Evolutionary conservation across 2,888 invertebrate species (phyloP), one percentile per base, ranked within the genome.

Genomic region (Callinectes sapidus): DNA sequence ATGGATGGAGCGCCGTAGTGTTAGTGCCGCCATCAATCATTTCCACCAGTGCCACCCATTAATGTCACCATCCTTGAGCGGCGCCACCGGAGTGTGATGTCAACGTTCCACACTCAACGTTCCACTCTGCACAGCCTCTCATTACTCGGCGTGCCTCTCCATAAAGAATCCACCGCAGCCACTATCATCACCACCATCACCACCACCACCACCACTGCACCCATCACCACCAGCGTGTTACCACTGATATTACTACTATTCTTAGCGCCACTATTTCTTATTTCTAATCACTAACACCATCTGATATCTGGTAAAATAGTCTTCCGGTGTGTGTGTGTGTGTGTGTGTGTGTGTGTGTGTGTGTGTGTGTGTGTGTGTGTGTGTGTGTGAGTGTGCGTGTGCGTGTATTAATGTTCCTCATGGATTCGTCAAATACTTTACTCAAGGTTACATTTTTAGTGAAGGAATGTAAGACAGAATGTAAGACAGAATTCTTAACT

Each of bases 301-400:
- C 23, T 18, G 81, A n/a, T 35, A 18, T 55, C 14, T 55, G 14
- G 18, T 55, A 16, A 55, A 55, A 55, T 18, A 55, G 18, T 18
- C 85, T 32, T 85, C 85, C 32, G 16, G 39, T 85, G 28, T 77
- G 77, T 77, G 77, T 77, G 77, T 28, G 77, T 77, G 77, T 77
- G 77, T 77, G 77, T 77, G 77, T 77, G 77, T 77, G 77, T 77
- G 77, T 77, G 77, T 77, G 77, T 77, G 77, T 77, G 77, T 77
- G 77, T 77, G 77, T 77, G 77, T 77, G 77, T 77, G 77, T 77
- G 77, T 77, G 77, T 77, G 77, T 77, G 77, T 77, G 77, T 77
- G 77, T 77, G 77, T 77, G 77, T 77, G 77, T 77, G 77, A 14
- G 77, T 77, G 77, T 77, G 77, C 18, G 77, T 77, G 77, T 77